phyloP scores from a whole-genome alignment of 1,140 invertebrate species.

The Cyclina sinensis region DNA sequence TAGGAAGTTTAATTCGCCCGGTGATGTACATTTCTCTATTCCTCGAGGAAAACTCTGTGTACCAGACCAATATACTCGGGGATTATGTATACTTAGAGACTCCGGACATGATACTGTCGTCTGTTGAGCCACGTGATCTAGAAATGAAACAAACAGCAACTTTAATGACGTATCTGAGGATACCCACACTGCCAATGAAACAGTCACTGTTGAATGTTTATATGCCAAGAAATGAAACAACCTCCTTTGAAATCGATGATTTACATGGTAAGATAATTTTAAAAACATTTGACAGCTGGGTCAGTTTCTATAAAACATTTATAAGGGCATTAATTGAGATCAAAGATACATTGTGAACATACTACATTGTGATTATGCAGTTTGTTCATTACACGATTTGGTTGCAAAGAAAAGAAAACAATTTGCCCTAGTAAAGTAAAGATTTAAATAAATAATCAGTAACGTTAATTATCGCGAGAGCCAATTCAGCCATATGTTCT shows the following conservation, averaged over 20 bases:
- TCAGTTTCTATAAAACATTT: too few relatives aligned
- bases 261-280: neutral
- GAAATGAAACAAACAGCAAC: slow-evolving; percentile 7
- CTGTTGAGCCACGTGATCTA: neutral
- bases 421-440: too few relatives aligned
- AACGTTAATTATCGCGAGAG: too few relatives aligned
- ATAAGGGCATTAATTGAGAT: too few relatives aligned
- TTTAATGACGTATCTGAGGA: neutral
- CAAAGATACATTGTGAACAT: too few relatives aligned
- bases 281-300: too few relatives aligned
- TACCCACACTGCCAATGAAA: neutral
- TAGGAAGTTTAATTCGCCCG: neutral
- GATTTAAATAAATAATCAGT: too few relatives aligned
- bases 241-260: neutral
- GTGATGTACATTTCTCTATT: neutral
- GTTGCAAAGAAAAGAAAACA: too few relatives aligned
- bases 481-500: too few relatives aligned
- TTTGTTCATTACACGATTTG: too few relatives aligned
- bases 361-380: too few relatives aligned
- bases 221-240: neutral
- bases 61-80: neutral
- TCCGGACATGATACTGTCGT: neutral
- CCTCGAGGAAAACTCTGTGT: neutral
- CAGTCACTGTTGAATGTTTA: neutral
- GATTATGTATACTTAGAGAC: slow-evolving; percentile 20